Percentiles rank a stretch among this genome's conserved stretches.
Conservation (phyloP, 1,140 invertebrate genomes). For the Potamilus streckersoni region DNA sequence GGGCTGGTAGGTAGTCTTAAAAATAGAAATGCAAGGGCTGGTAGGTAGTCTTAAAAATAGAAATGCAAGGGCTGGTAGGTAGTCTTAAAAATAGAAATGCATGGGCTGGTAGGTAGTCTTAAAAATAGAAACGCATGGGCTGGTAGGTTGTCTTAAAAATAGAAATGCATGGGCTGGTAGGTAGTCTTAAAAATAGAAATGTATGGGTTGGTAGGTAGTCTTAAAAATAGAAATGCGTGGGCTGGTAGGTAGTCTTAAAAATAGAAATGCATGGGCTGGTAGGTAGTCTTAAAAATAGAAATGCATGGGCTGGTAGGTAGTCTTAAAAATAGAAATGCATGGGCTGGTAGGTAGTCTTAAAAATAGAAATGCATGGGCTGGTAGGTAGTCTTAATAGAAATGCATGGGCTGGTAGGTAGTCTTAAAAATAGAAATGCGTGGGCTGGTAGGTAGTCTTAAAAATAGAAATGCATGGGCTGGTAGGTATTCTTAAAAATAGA, state of each 20-base stretch:
- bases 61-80: constrained; percentile 74
- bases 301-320: constrained; percentile 73
- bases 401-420: constrained; percentile 72
- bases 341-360: constrained; percentile 70
- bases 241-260: constrained; percentile 69
- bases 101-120: constrained; percentile 71
- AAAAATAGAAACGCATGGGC: too few relatives aligned
- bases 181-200: too few relatives aligned
- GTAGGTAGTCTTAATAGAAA: constrained; percentile 58
- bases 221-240: too few relatives aligned
- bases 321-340: too few relatives aligned
- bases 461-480: too few relatives aligned
- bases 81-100: too few relatives aligned
- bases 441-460: constrained; percentile 69
- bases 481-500: constrained; percentile 37
- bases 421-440: too few relatives aligned
- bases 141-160: constrained; percentile 65
- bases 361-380: too few relatives aligned
- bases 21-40: too few relatives aligned
- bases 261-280: too few relatives aligned
- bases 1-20: constrained; percentile 70
- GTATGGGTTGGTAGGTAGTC: constrained; percentile 72
- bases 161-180: constrained; percentile 76
- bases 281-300: constrained; percentile 27
- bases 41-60: constrained; percentile 58